Evolutionary conservation across 2,797 vertebrate species (phyloP).

Genomic region (Odontamblyopus rebecca): DNA sequence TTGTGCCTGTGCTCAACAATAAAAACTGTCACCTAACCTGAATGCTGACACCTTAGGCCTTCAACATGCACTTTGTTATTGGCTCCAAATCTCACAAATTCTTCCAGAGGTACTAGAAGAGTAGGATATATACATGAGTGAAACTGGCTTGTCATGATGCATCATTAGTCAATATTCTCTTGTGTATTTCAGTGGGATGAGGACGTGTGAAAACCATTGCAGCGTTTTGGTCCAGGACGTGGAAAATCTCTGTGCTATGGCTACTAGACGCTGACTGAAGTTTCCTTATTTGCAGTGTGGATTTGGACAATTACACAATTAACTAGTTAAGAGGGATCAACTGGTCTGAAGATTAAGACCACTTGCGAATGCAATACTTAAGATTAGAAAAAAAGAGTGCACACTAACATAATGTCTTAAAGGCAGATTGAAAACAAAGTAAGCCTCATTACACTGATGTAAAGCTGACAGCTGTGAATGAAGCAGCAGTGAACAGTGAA

Average conservation of each 20-base stretch:
- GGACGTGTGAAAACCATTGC: conserved; percentile 27
- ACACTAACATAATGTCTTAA: conserved; percentile 50
- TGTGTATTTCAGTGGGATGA: conserved; percentile 55
- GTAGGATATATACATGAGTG: conserved; percentile 71
- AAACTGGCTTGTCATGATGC: conserved; percentile 67
- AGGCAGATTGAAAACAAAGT: conserved; percentile 53
- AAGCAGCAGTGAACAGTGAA: conserved; percentile 17
- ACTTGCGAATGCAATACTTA: conserved; percentile 61
- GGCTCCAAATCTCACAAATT: conserved; percentile 61
- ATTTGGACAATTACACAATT: conserved; percentile 74
- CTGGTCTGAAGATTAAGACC: conserved; percentile 49
- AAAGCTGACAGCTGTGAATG: conserved; percentile 43
- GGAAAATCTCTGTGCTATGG: conserved; percentile 27
- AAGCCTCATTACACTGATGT: conserved; percentile 42
- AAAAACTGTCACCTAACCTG: conserved; percentile 74
- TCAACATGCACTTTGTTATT: conserved; percentile 57
- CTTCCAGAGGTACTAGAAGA: conserved; percentile 61
- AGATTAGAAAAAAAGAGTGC: conserved; percentile 69
- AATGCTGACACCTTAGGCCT: conserved; percentile 70
- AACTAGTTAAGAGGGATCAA: conserved; percentile 69
- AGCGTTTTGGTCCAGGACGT: conserved; percentile 42
- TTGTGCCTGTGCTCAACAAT: conserved; percentile 65
- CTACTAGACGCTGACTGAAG: conserved; percentile 24
- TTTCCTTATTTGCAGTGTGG: conserved; percentile 52
- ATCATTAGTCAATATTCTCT: conserved; percentile 68